Conservation (phyloP, 2,113 vertebrate genomes). For the Cebidichthys violaceus region DNA sequence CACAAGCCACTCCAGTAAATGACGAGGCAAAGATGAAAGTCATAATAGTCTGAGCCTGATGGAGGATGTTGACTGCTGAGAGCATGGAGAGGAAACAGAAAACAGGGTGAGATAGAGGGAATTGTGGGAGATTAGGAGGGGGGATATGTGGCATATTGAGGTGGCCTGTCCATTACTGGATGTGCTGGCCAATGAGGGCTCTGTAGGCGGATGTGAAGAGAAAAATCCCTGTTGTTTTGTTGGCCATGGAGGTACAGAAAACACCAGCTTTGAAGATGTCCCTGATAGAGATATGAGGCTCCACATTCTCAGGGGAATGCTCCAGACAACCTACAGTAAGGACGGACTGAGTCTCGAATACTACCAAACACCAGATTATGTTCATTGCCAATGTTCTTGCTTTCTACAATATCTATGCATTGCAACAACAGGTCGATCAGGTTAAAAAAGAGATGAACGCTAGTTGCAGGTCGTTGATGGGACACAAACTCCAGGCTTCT, state of each 20-base stretch:
- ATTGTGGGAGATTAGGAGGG: slow-evolving; percentile 24
- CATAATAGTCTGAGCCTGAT: slow-evolving; percentile 80
- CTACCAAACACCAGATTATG: not conserved
- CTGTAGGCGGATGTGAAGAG: slow-evolving; percentile 43
- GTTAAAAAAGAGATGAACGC: not conserved
- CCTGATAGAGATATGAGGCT: slow-evolving; percentile 38
- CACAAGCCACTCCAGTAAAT: slow-evolving; percentile 78
- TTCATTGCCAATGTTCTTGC: not conserved
- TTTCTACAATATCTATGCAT: not conserved
- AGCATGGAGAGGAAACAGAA: slow-evolving; percentile 66
- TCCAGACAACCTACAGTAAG: slow-evolving; percentile 6
- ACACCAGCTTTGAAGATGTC: slow-evolving; percentile 89
- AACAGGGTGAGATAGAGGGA: slow-evolving; percentile 28
- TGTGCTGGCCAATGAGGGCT: slow-evolving; percentile 42
- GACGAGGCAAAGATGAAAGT: slow-evolving; percentile 83
- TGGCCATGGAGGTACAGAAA: slow-evolving; percentile 50
- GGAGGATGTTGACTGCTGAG: slow-evolving; percentile 77
- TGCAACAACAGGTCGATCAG: not conserved
- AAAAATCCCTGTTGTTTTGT: slow-evolving; percentile 66
- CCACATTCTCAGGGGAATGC: slow-evolving; percentile 42
- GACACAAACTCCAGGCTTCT: not conserved
- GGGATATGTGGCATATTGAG: slow-evolving; percentile 36
- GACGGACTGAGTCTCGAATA: not conserved
- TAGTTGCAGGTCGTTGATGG: not conserved
- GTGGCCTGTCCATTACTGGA: slow-evolving; percentile 61